Conservation (phyloP, 2,113 vertebrate genomes). For the Crotophaga sulcirostris region DNA sequence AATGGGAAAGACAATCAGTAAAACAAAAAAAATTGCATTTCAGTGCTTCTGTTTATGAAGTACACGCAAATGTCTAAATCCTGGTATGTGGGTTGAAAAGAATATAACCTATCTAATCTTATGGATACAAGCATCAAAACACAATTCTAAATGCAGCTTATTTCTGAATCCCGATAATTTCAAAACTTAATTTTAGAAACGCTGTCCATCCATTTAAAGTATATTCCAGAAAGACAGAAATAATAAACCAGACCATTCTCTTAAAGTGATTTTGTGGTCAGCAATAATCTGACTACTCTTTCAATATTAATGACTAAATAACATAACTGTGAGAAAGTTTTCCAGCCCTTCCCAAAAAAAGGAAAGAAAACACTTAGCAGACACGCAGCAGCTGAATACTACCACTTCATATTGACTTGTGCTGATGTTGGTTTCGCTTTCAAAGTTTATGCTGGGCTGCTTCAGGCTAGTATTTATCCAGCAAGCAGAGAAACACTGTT, state of each 20-base stretch:
- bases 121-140: neutral
- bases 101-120: neutral
- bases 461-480: neutral
- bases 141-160: neutral
- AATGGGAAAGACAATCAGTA: neutral
- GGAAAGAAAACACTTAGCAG: neutral
- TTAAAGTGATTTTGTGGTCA: neutral
- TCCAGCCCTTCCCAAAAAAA: constrained; percentile 12
- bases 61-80: neutral
- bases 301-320: neutral
- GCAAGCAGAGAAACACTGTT: neutral
- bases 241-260: neutral
- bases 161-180: neutral
- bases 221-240: neutral
- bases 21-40: neutral
- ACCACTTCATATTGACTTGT: neutral
- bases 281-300: neutral
- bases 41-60: neutral
- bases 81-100: neutral
- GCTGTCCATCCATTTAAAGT: neutral
- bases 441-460: neutral
- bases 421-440: neutral
- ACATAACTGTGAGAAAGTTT: constrained; percentile 7
- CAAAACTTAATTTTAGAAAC: neutral
- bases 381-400: neutral